Evolutionary conservation across 2,888 invertebrate genomes (phyloP), one percentile per base, ranked within the genome.

Genomic region (Eupithecia exiguata): DNA sequence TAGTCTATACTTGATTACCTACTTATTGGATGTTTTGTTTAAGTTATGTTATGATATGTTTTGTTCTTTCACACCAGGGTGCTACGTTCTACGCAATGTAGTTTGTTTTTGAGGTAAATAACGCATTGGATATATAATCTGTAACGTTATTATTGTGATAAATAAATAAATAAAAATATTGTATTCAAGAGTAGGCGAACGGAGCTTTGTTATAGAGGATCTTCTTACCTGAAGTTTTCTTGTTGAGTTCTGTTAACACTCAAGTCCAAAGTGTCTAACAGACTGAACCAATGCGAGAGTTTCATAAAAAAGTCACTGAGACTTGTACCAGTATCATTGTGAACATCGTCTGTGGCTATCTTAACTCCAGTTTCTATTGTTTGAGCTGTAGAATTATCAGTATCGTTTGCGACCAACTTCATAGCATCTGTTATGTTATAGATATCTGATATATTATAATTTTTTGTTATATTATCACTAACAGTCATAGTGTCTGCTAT

Each of bases 261-360:
- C 0, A 76, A 74, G 58, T 58, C 58, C 58, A 58, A 58, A 25
- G 77, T 76, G 35, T 88, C 85, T 68, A 91, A 75, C 16, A 75
- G 76, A 65, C 80, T 80, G 68, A 92, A 91, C 87, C 87, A 91
- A 76, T 87, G 81, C 0, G 89, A 83, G 3, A 91, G 71, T 63
- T 84, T 72, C 38, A 74, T 71, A 9, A 92, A 86, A 58, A 91
- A 86, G 1, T 87, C 87, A 75, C 84, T 84, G 0, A 86, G 43
- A 21, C 81, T 79, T 71, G 79, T 71, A 16, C 53, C 75, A n/a
- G 58, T 68, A 36, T 65, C 49, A 58, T 21, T 38, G 14, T 6
- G 6, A n/a, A 21, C 21, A 6, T 40, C 40, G 0, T 1, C 5
- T n/a, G 35, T 62, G 61, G n/a, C 65, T 21, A 40, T 35, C 36